Base-by-base conservation (phyloP, 1,140 invertebrate genomes). In the Drosophila navojoa region DNA sequence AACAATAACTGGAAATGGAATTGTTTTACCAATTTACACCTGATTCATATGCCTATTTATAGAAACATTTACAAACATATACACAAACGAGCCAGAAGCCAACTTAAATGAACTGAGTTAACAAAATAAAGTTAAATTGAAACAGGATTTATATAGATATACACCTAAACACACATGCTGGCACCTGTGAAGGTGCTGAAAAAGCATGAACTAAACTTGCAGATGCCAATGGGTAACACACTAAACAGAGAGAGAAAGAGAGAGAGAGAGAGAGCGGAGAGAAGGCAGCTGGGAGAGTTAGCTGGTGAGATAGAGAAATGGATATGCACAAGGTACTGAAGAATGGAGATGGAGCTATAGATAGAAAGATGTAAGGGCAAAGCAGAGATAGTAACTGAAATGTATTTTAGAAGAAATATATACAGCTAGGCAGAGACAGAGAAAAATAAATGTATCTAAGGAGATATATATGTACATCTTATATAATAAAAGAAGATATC, bases 41-140 rank as follows among this genome's bases (percentile, higher is more conserved):
- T 32, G 60, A 58, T 67, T 45, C 47, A 58, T 52, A 67, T n/a
- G 38, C 38, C 52, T 64, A 63, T 58, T 57, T 63, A 54, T 44
- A 61, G 32, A 22, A 25, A 40, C 10, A 44, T 58, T 25, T 25
- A 44, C 35, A 22, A 25, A 40, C 10, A 44, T 58, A 27, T 25
- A 44, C 6, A 50, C 32, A 32, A n/a, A 50, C 32, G 47, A n/a
- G 15, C 15, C 3, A 32, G 32, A 54, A 45, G 67, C 67, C 67
- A 69, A 69, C 25, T 69, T 38, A 61, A 61, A 29, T 61, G 40
- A 69, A 54, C 27, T 53, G 16, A 61, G 40, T 32, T 32, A 59
- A 59, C 27, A 19, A 9, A 59, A 59, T 45, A 5, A 57, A 58
- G 22, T 44, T 11, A 44, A 29, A 40, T 58, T 45, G 9, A 58